A percentile compares a stretch with the other conserved stretches of the same genome.
Conservation (phyloP, 1,140 invertebrate genomes). For the Nomia melanderi region DNA sequence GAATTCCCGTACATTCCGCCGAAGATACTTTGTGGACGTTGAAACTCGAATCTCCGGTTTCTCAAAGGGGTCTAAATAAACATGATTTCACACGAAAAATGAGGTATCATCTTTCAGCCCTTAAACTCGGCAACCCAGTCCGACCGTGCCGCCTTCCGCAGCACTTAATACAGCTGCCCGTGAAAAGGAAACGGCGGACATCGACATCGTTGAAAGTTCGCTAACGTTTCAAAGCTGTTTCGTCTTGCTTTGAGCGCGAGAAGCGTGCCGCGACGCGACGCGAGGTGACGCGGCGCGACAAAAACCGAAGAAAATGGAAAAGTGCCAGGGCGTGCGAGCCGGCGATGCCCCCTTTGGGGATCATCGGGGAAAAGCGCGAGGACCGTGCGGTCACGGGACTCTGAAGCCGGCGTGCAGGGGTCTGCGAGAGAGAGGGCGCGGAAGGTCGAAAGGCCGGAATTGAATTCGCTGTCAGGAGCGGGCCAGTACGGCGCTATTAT, state of each 20-base stretch:
- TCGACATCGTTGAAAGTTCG: not conserved
- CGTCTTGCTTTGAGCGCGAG: not conserved
- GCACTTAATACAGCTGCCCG: not conserved
- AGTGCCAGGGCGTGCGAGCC: not conserved
- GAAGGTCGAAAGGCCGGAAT: slow-evolving; percentile 30
- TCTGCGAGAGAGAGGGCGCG: not conserved
- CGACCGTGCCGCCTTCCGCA: too few species aligned
- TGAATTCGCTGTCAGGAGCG: slow-evolving; percentile 36
- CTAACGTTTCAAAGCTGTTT: not conserved
- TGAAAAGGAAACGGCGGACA: not conserved
- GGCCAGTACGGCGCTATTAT: slow-evolving; percentile 44
- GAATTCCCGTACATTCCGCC: too few species aligned
- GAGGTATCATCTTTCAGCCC: too few species aligned
- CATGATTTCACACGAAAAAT: too few species aligned
- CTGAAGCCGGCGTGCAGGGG: not conserved
- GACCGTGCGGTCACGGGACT: not conserved
- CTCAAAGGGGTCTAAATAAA: too few species aligned
- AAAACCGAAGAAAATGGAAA: slow-evolving; percentile 16
- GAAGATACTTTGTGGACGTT: too few species aligned
- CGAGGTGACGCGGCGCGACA: too few species aligned
- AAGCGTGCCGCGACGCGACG: not conserved
- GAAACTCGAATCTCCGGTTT: too few species aligned
- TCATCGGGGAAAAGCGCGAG: slow-evolving; percentile 13
- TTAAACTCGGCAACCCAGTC: too few species aligned
- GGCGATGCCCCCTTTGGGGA: not conserved